Conservation (phyloP, 2,113 vertebrate genomes). For the Callocephalon fimbriatum region DNA sequence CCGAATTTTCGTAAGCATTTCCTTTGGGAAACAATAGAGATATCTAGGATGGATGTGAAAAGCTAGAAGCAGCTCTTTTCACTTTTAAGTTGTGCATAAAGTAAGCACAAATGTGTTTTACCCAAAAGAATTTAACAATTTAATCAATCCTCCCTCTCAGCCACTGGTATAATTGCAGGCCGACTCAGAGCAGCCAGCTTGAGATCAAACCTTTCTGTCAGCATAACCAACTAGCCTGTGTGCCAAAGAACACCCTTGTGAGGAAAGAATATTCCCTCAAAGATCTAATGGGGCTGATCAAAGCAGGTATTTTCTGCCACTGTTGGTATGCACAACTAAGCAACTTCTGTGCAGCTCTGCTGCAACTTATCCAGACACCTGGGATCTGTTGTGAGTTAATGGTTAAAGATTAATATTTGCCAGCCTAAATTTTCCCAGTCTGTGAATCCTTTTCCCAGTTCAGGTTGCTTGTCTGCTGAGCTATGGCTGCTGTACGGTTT, state of each 20-base stretch:
- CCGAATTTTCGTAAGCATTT: background rate
- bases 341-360: background rate
- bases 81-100: background rate
- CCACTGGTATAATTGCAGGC: background rate
- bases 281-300: background rate
- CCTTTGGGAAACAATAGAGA: background rate
- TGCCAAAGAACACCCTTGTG: background rate
- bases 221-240: background rate
- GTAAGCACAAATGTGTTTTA: background rate
- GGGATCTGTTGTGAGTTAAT: background rate
- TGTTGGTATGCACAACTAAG: background rate
- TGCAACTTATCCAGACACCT: background rate
- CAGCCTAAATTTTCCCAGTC: background rate
- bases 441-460: background rate
- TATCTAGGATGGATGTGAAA: background rate
- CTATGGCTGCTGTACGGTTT: background rate
- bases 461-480: background rate
- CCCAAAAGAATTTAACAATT: background rate
- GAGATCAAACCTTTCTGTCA: background rate
- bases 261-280: background rate
- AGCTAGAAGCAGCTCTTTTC: background rate
- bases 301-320: constrained; percentile 2
- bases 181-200: background rate
- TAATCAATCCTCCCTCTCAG: background rate
- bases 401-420: background rate